Conservation (phyloP, 2,797 vertebrate genomes). For the Lepidocolaptes lacrymiger region DNA sequence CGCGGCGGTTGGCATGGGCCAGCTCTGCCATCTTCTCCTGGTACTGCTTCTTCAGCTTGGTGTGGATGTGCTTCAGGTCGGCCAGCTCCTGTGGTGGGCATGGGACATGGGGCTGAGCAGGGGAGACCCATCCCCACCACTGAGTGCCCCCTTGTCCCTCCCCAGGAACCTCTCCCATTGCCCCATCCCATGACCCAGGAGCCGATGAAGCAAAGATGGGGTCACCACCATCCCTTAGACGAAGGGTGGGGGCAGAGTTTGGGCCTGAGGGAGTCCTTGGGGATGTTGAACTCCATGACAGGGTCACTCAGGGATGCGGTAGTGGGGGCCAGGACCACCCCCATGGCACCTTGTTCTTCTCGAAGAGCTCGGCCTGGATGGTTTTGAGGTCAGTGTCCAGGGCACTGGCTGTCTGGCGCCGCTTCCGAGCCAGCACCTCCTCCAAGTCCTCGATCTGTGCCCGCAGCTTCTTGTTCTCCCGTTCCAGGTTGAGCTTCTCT, state of each 20-base stretch:
- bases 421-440: slow-evolving; percentile 89
- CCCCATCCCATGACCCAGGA: neutral
- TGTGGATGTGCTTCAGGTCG: slow-evolving; percentile 90
- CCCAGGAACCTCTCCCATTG: neutral
- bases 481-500: slow-evolving; percentile 92
- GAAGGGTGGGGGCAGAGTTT: neutral
- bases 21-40: slow-evolving; percentile 93
- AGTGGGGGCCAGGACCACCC: neutral
- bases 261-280: neutral
- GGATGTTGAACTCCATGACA: neutral
- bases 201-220: neutral
- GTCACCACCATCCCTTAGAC: neutral
- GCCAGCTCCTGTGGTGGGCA: slow-evolving; percentile 84
- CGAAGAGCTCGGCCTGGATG: slow-evolving; percentile 92
- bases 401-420: slow-evolving; percentile 87
- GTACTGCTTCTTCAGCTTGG: slow-evolving; percentile 95
- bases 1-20: slow-evolving; percentile 87
- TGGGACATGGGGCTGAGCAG: rapidly evolving
- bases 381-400: slow-evolving; percentile 93
- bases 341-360: slow-evolving; percentile 90
- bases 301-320: neutral
- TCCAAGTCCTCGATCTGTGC: slow-evolving; percentile 91
- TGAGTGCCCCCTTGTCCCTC: rapidly evolving
- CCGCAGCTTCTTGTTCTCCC: slow-evolving; percentile 96
- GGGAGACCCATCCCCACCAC: neutral